phyloP scores from a whole-genome alignment of 2,113 vertebrate species.

The Falco punctatus region DNA sequence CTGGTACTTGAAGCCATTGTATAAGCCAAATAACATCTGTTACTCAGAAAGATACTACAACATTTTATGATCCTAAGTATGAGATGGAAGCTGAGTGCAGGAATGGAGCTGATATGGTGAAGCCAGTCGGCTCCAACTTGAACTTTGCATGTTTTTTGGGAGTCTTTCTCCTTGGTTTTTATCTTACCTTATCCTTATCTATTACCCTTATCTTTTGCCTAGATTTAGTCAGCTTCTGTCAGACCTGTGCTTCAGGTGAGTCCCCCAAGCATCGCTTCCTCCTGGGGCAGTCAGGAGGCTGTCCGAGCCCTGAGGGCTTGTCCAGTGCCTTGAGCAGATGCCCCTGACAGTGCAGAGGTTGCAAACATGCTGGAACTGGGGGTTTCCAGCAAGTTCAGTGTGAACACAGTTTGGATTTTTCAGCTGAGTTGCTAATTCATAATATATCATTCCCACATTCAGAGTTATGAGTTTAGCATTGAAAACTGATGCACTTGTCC shows the following conservation, averaged over 20 bases:
- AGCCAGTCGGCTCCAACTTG: neutral
- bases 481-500: neutral
- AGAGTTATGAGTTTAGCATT: neutral
- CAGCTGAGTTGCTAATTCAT: neutral
- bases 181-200: neutral
- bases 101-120: neutral
- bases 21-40: conserved; percentile 50
- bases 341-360: neutral
- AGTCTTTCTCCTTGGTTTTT: neutral
- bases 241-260: neutral
- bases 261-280: rapidly evolving
- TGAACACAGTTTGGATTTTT: neutral
- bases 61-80: neutral
- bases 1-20: conserved; percentile 1
- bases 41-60: neutral
- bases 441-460: neutral
- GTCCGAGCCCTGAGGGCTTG: neutral
- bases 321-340: neutral
- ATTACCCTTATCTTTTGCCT: no score
- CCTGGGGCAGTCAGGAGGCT: neutral
- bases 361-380: neutral
- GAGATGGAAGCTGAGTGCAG: neutral
- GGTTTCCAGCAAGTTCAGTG: neutral
- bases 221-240: neutral
- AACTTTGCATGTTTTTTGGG: neutral